phyloP scores from a whole-genome alignment of 1,140 invertebrate genomes.

The Hycleus cichorii region DNA sequence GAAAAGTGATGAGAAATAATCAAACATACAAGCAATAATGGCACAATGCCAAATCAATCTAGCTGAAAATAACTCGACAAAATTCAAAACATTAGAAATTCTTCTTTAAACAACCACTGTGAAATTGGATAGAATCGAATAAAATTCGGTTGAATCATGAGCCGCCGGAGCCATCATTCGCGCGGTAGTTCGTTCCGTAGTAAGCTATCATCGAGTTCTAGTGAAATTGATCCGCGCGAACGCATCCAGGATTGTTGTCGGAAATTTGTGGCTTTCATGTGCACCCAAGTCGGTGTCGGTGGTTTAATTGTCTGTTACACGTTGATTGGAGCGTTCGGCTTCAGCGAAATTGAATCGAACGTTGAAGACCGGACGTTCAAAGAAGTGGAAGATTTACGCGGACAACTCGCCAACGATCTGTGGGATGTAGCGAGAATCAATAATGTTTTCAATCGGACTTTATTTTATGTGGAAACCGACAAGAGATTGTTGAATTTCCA shows the following conservation, averaged over 20 bases:
- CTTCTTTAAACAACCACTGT: too few species aligned
- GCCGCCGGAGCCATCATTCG: too few species aligned
- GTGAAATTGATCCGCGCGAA: constrained; percentile 58
- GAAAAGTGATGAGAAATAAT: too few species aligned
- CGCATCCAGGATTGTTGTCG: constrained; percentile 74
- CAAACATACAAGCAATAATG: too few species aligned
- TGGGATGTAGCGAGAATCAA: constrained; percentile 66
- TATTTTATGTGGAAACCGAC: constrained; percentile 62
- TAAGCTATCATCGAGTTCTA: constrained; percentile 54
- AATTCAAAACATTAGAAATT: too few species aligned
- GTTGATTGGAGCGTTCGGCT: constrained; percentile 88
- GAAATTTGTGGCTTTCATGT: constrained; percentile 84
- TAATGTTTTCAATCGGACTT: constrained; percentile 68
- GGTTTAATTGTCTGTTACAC: constrained; percentile 91
- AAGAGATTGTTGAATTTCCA: constrained; percentile 63
- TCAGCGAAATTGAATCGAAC: constrained; percentile 75
- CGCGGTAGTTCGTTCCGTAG: constrained; percentile 51
- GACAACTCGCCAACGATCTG: constrained; percentile 47
- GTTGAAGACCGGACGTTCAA: constrained; percentile 8
- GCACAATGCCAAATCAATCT: too few species aligned
- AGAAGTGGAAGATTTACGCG: not conserved
- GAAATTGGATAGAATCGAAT: too few species aligned
- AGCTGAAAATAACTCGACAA: too few species aligned
- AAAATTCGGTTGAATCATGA: too few species aligned
- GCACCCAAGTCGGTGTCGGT: constrained; percentile 90